Base-by-base conservation (phyloP, 2,797 vertebrate species). In the Antennarius maculatus region DNA sequence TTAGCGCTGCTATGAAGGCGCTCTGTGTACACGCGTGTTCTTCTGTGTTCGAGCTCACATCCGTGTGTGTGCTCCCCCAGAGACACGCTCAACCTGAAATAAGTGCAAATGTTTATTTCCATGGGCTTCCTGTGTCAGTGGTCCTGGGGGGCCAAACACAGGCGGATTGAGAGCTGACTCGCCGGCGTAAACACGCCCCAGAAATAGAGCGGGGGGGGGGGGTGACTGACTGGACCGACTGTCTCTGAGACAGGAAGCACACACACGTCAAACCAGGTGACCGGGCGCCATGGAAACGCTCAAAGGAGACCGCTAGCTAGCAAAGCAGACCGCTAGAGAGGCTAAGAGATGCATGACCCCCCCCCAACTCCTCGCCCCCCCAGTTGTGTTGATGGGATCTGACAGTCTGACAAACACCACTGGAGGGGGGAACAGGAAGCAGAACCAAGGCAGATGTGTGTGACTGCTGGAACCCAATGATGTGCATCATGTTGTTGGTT, bases 121-220 rank as follows among this genome's bases (percentile, higher is more conserved):
- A 31, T 45, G 49, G 41, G 37, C 39, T 81, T 82, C 78, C 71
- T 74, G 85, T 58, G 81, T 72, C 78, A 86, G 77, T 42, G 1
- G 63, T 77, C 70, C 66, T 6, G 23, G 68, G 64, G 63, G 4
- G 62, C 15, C 31, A 0, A 53, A 84, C 80, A 79, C 76, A 55
- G 80, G 77, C 85, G 59, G 81, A 81, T 72, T 83, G 74, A 84
- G 27, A 2, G 55, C 71, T 27, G 74, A 74, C 54, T 7, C 47
- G 43, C 7, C 39, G 61, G 70, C 8, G 56, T 66, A 47, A 77
- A 80, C 50, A 28, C 46, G 55, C 42, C 61, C 50, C 90, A 57
- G 83, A 84, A 89, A 90, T 86, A 90, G 86, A 84, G 71, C 23
- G 55, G 34, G 64, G 71, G 80, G 86, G 74, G 55, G 34, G 64